Percentiles rank a stretch among this genome's conserved stretches.
phyloP scores from a whole-genome alignment of 2,113 vertebrate genomes.

The Pelecanus crispus region DNA sequence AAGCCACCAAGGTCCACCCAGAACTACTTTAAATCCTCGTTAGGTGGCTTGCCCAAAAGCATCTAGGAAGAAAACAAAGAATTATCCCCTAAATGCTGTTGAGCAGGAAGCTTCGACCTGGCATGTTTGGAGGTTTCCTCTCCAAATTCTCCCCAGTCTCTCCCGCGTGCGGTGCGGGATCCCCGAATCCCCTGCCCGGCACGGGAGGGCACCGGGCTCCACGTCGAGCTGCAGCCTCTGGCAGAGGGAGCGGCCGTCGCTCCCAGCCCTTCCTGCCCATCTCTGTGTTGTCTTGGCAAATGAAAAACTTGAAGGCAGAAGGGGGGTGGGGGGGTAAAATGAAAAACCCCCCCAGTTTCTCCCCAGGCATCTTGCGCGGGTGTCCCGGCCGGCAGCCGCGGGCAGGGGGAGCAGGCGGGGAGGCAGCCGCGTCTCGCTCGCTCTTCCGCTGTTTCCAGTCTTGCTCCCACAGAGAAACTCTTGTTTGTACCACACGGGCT shows the following conservation, averaged over 20 bases:
- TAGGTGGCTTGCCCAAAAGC: background rate
- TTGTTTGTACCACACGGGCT: background rate
- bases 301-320: background rate
- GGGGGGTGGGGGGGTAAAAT: too few species aligned
- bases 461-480: background rate
- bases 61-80: background rate
- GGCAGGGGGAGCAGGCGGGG: background rate
- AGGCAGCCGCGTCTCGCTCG: background rate
- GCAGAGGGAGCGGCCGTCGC: background rate
- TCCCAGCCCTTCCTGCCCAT: background rate
- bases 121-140: background rate
- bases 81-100: background rate
- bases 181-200: background rate
- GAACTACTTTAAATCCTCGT: background rate
- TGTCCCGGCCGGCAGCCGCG: background rate
- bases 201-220: background rate
- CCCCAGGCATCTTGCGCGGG: background rate
- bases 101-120: background rate
- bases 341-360: too few species aligned
- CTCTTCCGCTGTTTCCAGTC: background rate
- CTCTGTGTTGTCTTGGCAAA: background rate
- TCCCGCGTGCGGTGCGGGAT: fast-evolving
- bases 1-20: background rate
- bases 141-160: background rate
- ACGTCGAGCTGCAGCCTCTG: background rate